These are phyloP conservation scores for Rattus rattus DNA, from an alignment of 2,113 vertebrate genomes.

Conservation along the genomic window DNA sequence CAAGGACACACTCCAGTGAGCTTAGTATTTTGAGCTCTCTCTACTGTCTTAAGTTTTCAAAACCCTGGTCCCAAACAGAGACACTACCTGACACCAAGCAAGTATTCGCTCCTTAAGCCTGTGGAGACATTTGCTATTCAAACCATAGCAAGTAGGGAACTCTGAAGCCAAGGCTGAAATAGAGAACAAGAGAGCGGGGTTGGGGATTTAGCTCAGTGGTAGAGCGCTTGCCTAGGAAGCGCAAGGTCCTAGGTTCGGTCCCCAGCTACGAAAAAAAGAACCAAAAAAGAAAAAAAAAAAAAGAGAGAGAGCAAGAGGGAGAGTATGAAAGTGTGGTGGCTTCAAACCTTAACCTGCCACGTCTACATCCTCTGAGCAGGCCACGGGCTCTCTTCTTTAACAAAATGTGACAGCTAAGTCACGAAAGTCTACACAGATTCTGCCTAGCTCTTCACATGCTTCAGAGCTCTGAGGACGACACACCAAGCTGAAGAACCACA, in stretches of 20 bases:
- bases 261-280: too few species aligned
- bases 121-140: not conserved
- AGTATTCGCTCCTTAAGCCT: not conserved
- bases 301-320: not conserved
- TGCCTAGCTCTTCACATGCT: not conserved
- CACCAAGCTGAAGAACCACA: not conserved
- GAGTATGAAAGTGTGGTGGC: not conserved
- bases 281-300: too few species aligned
- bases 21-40: not conserved
- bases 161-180: not conserved
- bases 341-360: not conserved
- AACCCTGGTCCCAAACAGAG: not conserved
- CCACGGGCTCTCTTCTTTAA: not conserved
- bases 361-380: not conserved
- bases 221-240: too few species aligned
- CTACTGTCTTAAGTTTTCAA: not conserved
- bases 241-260: too few species aligned
- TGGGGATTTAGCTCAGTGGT: too few species aligned
- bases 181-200: not conserved
- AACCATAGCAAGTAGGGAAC: not conserved
- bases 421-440: not conserved
- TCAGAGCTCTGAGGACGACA: not conserved
- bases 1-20: not conserved
- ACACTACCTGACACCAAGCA: not conserved
- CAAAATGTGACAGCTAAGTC: not conserved